Conservation (phyloP, 2,113 vertebrate species). For the Bubo bubo region DNA sequence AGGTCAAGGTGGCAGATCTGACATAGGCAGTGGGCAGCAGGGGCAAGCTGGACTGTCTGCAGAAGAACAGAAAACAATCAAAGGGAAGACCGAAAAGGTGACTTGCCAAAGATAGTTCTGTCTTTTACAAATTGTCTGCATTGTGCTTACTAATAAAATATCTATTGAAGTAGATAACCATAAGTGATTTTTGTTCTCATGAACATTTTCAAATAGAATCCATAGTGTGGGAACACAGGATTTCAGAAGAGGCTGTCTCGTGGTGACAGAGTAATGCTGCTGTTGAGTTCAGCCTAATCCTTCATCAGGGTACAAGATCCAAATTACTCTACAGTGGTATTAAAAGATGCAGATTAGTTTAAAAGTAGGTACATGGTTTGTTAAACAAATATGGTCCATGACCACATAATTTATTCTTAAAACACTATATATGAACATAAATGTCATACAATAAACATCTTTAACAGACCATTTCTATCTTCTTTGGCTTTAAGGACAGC, state of each 20-base stretch:
- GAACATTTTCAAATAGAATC: background rate
- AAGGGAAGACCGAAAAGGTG: background rate
- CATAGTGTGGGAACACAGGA: background rate
- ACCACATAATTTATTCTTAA: background rate
- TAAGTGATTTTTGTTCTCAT: background rate
- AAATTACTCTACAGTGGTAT: background rate
- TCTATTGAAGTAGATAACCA: background rate
- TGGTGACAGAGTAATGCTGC: background rate
- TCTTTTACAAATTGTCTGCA: background rate
- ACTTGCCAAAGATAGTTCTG: background rate
- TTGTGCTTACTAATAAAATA: background rate
- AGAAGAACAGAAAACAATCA: background rate
- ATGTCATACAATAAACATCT: background rate
- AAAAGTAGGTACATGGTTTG: background rate
- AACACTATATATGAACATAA: background rate
- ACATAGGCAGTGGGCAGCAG: background rate
- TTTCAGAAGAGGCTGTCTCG: background rate
- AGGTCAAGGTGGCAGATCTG: background rate
- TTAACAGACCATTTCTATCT: background rate
- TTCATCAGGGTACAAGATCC: background rate
- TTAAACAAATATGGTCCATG: background rate
- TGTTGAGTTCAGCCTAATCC: background rate
- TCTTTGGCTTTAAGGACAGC: background rate
- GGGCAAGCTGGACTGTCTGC: background rate
- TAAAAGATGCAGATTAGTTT: background rate